These are phyloP conservation scores for Tetragnatha versicolor DNA, from an alignment of 1,140 invertebrate genomes.

Conservation along the genomic window DNA sequence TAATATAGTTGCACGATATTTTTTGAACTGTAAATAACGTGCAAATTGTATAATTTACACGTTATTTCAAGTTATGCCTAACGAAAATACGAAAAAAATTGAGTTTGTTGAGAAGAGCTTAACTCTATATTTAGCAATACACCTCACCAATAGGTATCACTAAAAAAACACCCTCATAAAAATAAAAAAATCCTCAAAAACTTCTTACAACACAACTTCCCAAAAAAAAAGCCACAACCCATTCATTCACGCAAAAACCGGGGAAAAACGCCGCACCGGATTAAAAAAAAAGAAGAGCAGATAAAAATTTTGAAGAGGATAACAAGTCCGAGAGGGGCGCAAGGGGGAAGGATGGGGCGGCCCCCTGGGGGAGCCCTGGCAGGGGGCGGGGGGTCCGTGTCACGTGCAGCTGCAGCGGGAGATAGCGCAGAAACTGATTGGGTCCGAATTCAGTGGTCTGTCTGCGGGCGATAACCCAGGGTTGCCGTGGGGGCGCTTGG, in stretches of 20 bases:
- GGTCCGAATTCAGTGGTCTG: constrained; percentile 51
- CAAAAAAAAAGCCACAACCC: background rate
- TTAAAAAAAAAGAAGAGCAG: background rate
- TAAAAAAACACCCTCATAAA: too few relatives aligned
- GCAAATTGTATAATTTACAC: too few relatives aligned
- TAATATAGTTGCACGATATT: too few relatives aligned
- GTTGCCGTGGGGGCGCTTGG: constrained; percentile 3
- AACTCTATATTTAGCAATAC: too few relatives aligned
- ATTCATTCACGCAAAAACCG: background rate
- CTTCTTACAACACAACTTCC: too few relatives aligned
- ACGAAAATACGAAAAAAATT: too few relatives aligned
- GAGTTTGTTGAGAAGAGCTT: too few relatives aligned
- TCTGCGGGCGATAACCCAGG: constrained; percentile 46
- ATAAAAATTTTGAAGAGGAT: background rate
- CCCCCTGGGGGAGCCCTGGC: background rate
- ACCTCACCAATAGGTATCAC: too few relatives aligned
- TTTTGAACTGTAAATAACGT: too few relatives aligned
- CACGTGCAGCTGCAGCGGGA: constrained; percentile 51
- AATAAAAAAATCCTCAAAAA: too few relatives aligned
- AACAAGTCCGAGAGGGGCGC: constrained; percentile 4
- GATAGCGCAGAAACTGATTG: constrained; percentile 52
- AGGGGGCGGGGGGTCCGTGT: constrained; percentile 23
- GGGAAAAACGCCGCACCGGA: background rate
- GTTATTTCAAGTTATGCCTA: too few relatives aligned
- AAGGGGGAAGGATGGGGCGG: background rate